These are phyloP conservation scores for Drosophila nasuta DNA, from an alignment of 1,140 invertebrate species.

Conservation along the genomic window DNA sequence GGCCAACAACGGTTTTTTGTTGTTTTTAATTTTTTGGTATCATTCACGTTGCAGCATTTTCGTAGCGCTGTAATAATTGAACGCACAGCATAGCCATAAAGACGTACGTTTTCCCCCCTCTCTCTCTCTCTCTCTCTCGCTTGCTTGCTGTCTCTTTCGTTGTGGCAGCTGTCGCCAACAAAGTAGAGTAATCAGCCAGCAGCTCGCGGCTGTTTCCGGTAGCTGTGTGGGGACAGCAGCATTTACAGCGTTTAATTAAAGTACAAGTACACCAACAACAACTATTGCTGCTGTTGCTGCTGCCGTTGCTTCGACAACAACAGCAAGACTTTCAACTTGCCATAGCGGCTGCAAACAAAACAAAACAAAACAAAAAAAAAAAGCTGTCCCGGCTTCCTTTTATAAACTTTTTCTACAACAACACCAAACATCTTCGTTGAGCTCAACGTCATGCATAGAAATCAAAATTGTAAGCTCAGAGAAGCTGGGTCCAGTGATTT, in stretches of 20 bases:
- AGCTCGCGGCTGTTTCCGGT: conserved; percentile 58
- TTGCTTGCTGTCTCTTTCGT: not conserved
- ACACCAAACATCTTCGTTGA: conserved; percentile 18
- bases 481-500: too few species aligned
- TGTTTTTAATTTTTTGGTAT: not conserved
- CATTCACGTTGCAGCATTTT: conserved; percentile 29
- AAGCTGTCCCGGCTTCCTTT: conserved; percentile 55
- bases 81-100: conserved; percentile 20
- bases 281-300: not conserved
- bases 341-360: conserved; percentile 15
- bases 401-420: conserved; percentile 24
- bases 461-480: conserved; percentile 69
- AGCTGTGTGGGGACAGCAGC: conserved; percentile 27
- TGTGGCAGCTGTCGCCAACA: conserved; percentile 26
- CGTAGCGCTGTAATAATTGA: conserved; percentile 34
- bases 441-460: conserved; percentile 61
- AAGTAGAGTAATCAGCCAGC: conserved; percentile 40
- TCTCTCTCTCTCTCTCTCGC: conserved; percentile 9
- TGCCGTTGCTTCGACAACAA: conserved; percentile 3
- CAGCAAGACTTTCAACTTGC: conserved; percentile 40
- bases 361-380: conserved; percentile 29
- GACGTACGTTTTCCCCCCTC: not conserved
- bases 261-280: conserved; percentile 40
- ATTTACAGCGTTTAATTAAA: conserved; percentile 62
- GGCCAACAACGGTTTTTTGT: not conserved